Evolutionary conservation across 2,797 vertebrate species (phyloP).

Genomic region (Arremon brunneinucha): DNA sequence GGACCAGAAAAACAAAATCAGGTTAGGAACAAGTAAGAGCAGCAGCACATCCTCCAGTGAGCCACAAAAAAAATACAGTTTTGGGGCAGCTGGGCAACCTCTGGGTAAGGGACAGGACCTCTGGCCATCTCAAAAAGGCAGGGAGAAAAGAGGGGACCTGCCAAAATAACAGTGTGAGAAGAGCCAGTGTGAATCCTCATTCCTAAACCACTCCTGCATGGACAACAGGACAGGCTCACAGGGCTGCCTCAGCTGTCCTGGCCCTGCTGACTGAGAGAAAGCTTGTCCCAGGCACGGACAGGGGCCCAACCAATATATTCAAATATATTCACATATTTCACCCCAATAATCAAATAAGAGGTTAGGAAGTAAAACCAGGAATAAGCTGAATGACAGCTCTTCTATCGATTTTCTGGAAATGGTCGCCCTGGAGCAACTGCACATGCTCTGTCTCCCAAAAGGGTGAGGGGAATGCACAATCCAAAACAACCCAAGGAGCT

Average conservation of each 20-base stretch:
- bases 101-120: neutral
- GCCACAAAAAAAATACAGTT: neutral
- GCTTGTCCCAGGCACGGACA: neutral
- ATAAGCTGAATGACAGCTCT: neutral
- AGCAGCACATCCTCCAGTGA: neutral
- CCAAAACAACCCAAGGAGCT: neutral
- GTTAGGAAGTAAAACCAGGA: neutral
- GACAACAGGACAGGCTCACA: neutral
- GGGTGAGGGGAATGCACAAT: neutral
- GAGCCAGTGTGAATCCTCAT: neutral
- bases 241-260: neutral
- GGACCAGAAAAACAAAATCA: neutral
- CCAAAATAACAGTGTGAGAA: neutral
- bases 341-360: neutral
- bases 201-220: neutral
- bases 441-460: neutral
- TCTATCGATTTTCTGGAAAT: neutral
- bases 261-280: neutral
- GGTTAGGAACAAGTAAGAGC: neutral
- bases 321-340: no score
- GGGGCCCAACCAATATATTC: no score
- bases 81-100: neutral
- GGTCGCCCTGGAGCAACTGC: neutral
- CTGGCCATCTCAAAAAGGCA: neutral
- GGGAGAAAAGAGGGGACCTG: neutral